Evolutionary conservation across 2,888 invertebrate genomes (phyloP), one percentile per base, ranked within the genome.

Genomic region (Lordiphosa andalusiaca): DNA sequence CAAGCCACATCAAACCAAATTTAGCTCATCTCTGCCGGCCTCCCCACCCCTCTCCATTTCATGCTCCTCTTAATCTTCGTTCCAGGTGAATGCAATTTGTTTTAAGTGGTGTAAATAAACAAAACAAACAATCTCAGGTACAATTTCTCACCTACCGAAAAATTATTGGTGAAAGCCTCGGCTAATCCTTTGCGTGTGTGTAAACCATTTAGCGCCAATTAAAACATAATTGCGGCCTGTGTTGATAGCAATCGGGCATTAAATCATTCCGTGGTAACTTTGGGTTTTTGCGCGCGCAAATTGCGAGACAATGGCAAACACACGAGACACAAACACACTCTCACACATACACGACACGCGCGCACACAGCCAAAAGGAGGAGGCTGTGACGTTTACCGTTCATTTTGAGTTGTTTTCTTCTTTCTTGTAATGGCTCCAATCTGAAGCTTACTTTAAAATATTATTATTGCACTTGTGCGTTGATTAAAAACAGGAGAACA

Each of bases 171-270:
- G 39, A 13, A 21, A 37, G 53, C 52, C 56, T 69, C 67, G 53
- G 70, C 80, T 80, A 80, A 83, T 83, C 83, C 83, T 60, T 55
- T 53, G 40, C 25, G 70, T 65, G 75, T 71, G 75, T 63, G 68
- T 80, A 67, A 83, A 67, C 68, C 83, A 83, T 83, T 80, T 74
- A 83, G 65, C 72, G 57, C 57, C 83, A 80, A 80, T 80, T 80
- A 80, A 80, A 83, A 74, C 83, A 72, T 80, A 80, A 80, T 80
- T 80, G 83, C 80, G 73, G 77, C 67, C 70, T 60, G 61, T 56
- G 74, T 67, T 70, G 83, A 80, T 80, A 72, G 58, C 71, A 73
- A 81, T 72, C 77, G 57, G 53, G 53, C 66, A 59, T 67, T 80
- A 74, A 80, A 80, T 80, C 81, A 83, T 80, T 72, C 64, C 46